Evolutionary conservation across 2,113 vertebrate genomes (phyloP).

Genomic region (Nematolebias whitei): DNA sequence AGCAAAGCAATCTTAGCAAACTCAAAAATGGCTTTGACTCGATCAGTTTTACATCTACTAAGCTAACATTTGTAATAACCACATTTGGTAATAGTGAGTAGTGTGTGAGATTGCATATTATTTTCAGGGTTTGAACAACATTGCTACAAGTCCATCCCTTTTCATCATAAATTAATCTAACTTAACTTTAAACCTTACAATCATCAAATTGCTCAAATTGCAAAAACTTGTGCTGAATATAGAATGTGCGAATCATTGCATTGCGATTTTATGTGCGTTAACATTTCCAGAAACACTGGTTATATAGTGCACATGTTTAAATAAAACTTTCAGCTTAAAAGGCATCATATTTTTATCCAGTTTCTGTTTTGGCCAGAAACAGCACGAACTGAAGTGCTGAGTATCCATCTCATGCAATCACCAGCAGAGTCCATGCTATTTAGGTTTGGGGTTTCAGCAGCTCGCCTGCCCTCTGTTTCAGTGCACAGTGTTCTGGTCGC

Average conservation of each 20-base stretch:
- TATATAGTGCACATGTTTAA: neutral
- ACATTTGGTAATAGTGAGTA: no score
- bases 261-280: neutral
- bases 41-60: no score
- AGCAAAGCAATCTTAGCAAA: no score
- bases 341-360: slow-evolving; percentile 3
- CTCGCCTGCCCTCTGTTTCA: slow-evolving; percentile 48
- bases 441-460: slow-evolving; percentile 61
- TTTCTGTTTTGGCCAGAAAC: slow-evolving; percentile 16
- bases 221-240: neutral
- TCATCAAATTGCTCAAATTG: neutral
- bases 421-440: slow-evolving; percentile 53
- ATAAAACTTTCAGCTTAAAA: neutral
- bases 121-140: no score
- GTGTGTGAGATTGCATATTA: no score
- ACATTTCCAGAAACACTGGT: neutral
- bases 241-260: neutral
- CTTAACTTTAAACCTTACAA: no score
- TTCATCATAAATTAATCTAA: no score
- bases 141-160: no score
- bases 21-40: no score
- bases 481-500: slow-evolving; percentile 63
- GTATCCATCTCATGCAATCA: slow-evolving; percentile 39
- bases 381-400: slow-evolving; percentile 47
- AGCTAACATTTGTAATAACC: no score